These are phyloP conservation scores for Myodes glareolus DNA, from an alignment of 2,113 vertebrate species.

Conservation along the genomic window DNA sequence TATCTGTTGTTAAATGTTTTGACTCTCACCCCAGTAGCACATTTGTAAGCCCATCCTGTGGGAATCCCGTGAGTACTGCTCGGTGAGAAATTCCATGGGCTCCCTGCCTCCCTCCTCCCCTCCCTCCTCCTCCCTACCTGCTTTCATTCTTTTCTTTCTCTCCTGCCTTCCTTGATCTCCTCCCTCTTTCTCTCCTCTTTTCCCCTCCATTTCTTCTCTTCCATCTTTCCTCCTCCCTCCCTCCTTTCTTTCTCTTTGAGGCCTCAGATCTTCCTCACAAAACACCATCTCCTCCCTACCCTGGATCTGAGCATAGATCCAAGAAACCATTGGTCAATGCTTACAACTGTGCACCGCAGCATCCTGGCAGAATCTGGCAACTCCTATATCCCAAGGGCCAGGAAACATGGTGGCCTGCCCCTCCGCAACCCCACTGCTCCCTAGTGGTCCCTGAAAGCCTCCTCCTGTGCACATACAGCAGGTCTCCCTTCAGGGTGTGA, in stretches of 20 bases:
- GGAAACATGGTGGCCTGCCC: background rate
- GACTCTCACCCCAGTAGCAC: background rate
- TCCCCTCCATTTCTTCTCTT: fast-evolving
- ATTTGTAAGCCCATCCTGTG: background rate
- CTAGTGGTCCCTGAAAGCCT: background rate
- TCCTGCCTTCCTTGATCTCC: fast-evolving
- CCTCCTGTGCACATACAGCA: background rate
- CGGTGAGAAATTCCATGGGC: background rate
- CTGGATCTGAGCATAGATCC: background rate
- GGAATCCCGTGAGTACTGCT: background rate
- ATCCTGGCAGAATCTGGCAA: background rate
- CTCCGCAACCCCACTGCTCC: fast-evolving
- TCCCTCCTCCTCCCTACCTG: fast-evolving
- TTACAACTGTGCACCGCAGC: background rate
- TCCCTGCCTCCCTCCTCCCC: background rate
- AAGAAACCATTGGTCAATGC: background rate
- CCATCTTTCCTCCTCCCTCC: fast-evolving
- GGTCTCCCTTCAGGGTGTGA: background rate
- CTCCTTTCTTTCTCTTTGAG: background rate
- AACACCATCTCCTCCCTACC: background rate
- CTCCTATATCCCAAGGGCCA: background rate
- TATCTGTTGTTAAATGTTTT: background rate
- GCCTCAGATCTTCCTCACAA: background rate
- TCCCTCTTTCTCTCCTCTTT: background rate
- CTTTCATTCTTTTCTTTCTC: background rate